phyloP scores from a whole-genome alignment of 2,888 invertebrate species.

The Drosophila maculinotata region DNA sequence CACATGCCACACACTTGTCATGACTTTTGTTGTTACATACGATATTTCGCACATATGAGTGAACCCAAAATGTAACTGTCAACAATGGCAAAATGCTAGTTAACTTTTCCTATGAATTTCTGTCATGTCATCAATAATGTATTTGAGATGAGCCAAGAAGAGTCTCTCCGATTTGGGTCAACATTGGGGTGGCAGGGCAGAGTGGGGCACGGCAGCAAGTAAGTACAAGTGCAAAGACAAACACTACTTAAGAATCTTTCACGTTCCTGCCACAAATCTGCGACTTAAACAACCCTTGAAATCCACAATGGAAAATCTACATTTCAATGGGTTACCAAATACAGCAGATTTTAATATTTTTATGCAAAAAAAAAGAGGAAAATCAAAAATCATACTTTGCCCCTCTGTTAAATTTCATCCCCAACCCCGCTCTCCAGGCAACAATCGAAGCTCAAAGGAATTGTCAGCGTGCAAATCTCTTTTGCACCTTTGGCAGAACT shows the following conservation, averaged over 20 bases:
- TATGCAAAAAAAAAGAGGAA: conserved; percentile 25
- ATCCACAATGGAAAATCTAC: conserved; percentile 61
- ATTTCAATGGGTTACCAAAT: conserved; percentile 57
- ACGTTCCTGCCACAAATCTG: conserved; percentile 4
- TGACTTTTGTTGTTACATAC: conserved; percentile 51
- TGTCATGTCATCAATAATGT: conserved; percentile 70
- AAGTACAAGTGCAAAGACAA: conserved; percentile 24
- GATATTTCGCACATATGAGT: conserved; percentile 55
- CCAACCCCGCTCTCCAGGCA: conserved; percentile 1
- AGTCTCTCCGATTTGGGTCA: conserved; percentile 55
- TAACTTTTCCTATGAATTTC: conserved; percentile 52
- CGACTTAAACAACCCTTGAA: conserved; percentile 28
- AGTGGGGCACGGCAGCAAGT: not conserved
- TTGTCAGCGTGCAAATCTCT: conserved; percentile 60
- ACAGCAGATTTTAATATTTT: conserved; percentile 53
- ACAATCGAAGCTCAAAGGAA: conserved; percentile 70
- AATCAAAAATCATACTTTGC: conserved; percentile 23
- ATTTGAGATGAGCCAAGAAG: conserved; percentile 28
- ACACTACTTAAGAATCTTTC: conserved; percentile 29
- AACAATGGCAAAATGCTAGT: conserved; percentile 55
- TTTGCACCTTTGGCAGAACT: conserved; percentile 61
- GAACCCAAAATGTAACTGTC: conserved; percentile 55
- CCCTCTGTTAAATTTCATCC: not conserved
- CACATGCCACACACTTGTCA: conserved; percentile 38
- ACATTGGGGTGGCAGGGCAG: not conserved